Conservation (phyloP, 2,888 invertebrate species). For the Alviniconcha strummeri region DNA sequence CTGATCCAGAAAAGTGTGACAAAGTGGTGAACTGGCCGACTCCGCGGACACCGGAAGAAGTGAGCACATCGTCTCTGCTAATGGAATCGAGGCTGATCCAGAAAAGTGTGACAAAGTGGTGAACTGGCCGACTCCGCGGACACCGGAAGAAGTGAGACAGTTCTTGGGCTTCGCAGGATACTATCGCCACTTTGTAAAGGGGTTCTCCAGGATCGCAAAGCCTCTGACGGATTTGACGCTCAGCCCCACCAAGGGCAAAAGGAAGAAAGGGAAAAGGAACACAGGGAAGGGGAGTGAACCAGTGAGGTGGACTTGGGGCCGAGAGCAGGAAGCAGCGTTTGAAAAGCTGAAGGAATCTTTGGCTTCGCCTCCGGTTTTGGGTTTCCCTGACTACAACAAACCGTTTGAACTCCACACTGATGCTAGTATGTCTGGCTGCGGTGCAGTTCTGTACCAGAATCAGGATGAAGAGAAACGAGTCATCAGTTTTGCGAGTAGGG, state of each 20-base stretch:
- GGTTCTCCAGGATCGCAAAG: conserved; percentile 14
- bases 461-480: conserved; percentile 33
- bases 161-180: conserved; percentile 30
- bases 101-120: not conserved
- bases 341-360: conserved; percentile 12
- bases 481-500: conserved; percentile 39
- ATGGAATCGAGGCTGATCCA: conserved; percentile 15
- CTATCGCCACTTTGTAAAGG: conserved; percentile 19
- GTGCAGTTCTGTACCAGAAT: conserved; percentile 42
- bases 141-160: conserved; percentile 11
- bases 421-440: conserved; percentile 35
- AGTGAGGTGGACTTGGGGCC: conserved; percentile 18
- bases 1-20: no score
- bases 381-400: conserved; percentile 26
- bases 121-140: conserved; percentile 22
- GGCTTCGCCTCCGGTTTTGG: conserved; percentile 13
- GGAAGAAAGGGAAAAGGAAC: not conserved
- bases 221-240: conserved; percentile 22
- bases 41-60: no score
- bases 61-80: conserved; percentile 13
- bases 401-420: conserved; percentile 44
- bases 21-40: no score
- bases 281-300: not conserved
- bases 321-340: conserved; percentile 21
- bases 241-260: not conserved